A percentile compares a stretch with the other conserved stretches of the same genome.
Conservation (phyloP, 2,113 vertebrate species). For the Anguilla rostrata region DNA sequence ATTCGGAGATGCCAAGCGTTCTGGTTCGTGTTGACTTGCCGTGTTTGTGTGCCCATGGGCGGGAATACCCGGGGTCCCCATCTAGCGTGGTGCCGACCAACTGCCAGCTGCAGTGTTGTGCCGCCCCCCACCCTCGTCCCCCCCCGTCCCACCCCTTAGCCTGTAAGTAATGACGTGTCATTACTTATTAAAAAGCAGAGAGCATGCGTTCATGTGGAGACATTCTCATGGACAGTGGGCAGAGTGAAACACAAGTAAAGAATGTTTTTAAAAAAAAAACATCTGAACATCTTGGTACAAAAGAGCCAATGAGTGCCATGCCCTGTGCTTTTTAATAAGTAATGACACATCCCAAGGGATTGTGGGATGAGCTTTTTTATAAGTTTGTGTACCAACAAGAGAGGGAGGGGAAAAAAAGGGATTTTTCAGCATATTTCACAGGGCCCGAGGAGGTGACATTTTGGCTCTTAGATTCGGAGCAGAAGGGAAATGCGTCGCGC, state of each 20-base stretch:
- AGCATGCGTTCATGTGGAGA: no score
- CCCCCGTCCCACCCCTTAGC: background rate
- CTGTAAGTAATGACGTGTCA: background rate
- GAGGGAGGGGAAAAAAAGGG: background rate
- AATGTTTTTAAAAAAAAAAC: conserved; percentile 1
- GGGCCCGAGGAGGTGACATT: background rate
- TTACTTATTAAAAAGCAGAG: no score
- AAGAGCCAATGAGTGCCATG: conserved; percentile 27
- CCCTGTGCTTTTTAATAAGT: conserved; percentile 40
- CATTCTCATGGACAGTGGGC: no score
- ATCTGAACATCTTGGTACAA: conserved; percentile 37
- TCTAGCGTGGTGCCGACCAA: conserved; percentile 35
- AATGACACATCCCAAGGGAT: conserved; percentile 22
- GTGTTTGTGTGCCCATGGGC: background rate
- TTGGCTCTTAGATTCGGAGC: background rate
- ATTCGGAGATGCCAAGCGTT: background rate
- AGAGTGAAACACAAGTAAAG: no score
- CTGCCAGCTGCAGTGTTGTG: conserved; percentile 31
- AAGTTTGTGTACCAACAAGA: background rate
- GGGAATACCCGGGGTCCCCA: background rate
- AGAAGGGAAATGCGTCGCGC: background rate
- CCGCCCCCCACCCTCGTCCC: conserved; percentile 13
- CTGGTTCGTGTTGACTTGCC: background rate
- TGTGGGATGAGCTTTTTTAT: background rate
- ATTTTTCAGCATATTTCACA: no score